Conservation (phyloP, 2,113 vertebrate genomes). For the Tachysurus fulvidraco region DNA sequence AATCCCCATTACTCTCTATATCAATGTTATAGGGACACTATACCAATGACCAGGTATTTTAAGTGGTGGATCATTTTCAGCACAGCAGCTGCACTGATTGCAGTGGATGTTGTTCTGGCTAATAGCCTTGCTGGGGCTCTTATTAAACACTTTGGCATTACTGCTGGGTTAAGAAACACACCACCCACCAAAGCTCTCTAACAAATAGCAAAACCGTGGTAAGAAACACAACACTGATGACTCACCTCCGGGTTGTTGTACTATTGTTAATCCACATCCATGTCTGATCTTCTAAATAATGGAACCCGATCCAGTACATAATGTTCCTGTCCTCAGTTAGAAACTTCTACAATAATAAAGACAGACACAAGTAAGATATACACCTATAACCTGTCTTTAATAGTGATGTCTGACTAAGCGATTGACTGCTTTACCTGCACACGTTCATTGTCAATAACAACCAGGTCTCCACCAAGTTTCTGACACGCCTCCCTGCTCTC, state of each 20-base stretch:
- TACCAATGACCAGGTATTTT: not conserved
- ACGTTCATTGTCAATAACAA: conserved; percentile 45
- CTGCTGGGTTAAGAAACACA: not conserved
- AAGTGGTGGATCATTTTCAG: not conserved
- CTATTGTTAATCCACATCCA: conserved; percentile 69
- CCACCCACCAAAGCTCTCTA: not conserved
- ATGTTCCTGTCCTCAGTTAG: conserved; percentile 45
- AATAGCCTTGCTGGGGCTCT: not conserved
- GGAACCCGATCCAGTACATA: conserved; percentile 66
- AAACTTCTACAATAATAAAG: conserved; percentile 56
- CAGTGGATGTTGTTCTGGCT: not conserved
- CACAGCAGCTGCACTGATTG: not conserved
- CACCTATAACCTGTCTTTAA: not conserved
- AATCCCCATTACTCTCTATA: not conserved
- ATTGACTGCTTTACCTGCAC: conserved; percentile 53
- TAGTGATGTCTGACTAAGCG: not conserved
- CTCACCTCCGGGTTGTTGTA: conserved; percentile 55
- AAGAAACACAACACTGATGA: not conserved
- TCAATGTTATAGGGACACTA: not conserved
- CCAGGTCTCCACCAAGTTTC: conserved; percentile 62
- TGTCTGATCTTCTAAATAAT: not conserved
- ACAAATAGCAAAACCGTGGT: not conserved
- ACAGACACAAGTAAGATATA: not conserved
- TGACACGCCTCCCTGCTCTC: conserved; percentile 60
- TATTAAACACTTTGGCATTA: not conserved